These are phyloP conservation scores for Crypturellus tataupa DNA, from an alignment of 2,797 vertebrate genomes.

Conservation along the genomic window DNA sequence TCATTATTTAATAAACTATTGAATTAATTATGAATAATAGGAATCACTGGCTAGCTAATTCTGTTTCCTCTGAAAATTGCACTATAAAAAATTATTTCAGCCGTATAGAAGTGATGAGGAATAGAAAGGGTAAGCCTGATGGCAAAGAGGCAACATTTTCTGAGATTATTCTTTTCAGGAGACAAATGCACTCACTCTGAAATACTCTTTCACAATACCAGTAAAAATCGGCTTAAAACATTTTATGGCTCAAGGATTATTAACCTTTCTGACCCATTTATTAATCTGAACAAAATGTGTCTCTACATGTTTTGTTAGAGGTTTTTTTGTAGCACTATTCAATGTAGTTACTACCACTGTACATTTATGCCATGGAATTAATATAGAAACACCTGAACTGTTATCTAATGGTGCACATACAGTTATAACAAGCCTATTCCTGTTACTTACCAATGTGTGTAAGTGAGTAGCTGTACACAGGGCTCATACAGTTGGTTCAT, in stretches of 20 bases:
- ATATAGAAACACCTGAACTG: neutral
- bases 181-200: neutral
- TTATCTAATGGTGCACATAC: neutral
- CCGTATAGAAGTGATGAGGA: neutral
- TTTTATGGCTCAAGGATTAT: neutral
- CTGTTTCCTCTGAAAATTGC: neutral
- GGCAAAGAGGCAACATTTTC: neutral
- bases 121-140: neutral
- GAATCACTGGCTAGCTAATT: conserved; percentile 15
- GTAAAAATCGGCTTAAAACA: neutral
- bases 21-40: conserved; percentile 19
- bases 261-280: conserved; percentile 16
- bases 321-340: neutral
- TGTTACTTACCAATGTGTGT: neutral
- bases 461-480: rapidly evolving
- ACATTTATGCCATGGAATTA: neutral
- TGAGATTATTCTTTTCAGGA: conserved; percentile 3
- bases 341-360: neutral
- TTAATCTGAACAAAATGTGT: neutral
- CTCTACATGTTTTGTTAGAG: neutral
- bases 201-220: neutral
- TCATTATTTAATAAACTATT: neutral
- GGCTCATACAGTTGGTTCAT: neutral
- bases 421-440: neutral
- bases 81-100: neutral